Conservation (phyloP, 2,113 vertebrate species). For the Calidris pygmaea region DNA sequence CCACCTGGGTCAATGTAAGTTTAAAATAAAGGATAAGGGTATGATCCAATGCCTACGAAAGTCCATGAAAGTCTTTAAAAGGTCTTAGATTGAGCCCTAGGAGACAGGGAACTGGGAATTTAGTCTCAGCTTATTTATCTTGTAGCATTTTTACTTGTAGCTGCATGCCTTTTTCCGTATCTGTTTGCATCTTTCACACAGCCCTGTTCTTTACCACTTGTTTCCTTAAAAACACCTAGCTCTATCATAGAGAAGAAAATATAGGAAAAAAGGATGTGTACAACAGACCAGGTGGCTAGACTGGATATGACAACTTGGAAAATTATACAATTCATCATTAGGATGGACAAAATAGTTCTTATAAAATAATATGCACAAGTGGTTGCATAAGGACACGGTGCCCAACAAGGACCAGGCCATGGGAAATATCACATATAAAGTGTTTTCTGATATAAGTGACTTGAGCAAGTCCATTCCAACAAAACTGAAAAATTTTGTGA, state of each 20-base stretch:
- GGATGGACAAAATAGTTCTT: not conserved
- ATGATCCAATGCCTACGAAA: not conserved
- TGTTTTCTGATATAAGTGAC: not conserved
- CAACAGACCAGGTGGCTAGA: not conserved
- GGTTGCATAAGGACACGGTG: not conserved
- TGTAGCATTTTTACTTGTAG: not conserved
- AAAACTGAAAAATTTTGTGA: not conserved
- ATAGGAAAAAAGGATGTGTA: not conserved
- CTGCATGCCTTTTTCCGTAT: not conserved
- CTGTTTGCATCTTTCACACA: not conserved
- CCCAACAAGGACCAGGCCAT: not conserved
- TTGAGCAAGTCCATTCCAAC: not conserved
- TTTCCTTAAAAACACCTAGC: not conserved
- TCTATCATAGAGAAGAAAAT: not conserved
- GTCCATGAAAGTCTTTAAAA: not conserved
- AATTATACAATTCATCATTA: not conserved
- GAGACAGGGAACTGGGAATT: not conserved
- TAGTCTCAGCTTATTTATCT: not conserved
- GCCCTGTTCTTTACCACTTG: not conserved
- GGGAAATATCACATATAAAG: accelerated
- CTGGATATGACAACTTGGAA: not conserved
- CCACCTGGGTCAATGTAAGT: not conserved
- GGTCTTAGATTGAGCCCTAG: not conserved
- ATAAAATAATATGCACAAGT: not conserved
- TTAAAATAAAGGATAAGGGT: slow-evolving; percentile 2